phyloP scores from a whole-genome alignment of 1,140 invertebrate genomes.

The Lordiphosa collinella region DNA sequence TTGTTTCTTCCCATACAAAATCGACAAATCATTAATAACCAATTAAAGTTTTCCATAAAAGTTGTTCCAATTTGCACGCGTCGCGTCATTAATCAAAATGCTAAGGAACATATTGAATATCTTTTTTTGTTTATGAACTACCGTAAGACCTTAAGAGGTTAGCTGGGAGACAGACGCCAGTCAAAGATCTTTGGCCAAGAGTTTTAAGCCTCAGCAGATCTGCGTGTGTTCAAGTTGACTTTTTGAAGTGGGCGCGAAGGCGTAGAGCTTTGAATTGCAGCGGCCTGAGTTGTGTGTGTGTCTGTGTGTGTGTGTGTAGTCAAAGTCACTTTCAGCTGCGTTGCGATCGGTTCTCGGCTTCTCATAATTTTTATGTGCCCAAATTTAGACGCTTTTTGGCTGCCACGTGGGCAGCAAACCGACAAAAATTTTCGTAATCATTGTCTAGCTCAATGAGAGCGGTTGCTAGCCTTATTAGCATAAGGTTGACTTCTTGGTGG shows the following conservation, averaged over 20 bases:
- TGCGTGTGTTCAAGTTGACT: constrained; percentile 50
- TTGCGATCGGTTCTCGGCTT: constrained; percentile 46
- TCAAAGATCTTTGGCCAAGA: constrained; percentile 54
- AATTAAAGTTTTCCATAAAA: constrained; percentile 67
- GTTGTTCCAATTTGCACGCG: constrained; percentile 69
- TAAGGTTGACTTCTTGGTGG: constrained; percentile 51
- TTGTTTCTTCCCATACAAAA: constrained; percentile 29
- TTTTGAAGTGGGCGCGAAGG: constrained; percentile 60
- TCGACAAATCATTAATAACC: constrained; percentile 67
- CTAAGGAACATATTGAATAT: constrained; percentile 23
- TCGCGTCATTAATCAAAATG: constrained; percentile 66
- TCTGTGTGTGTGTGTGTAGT: constrained; percentile 48
- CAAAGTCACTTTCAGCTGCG: constrained; percentile 76
- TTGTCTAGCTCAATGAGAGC: constrained; percentile 28
- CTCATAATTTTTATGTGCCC: constrained; percentile 69
- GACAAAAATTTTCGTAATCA: constrained; percentile 56
- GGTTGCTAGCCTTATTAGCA: constrained; percentile 59
- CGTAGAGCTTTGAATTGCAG: constrained; percentile 46
- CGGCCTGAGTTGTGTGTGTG: constrained; percentile 24
- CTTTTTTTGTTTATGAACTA: constrained; percentile 42
- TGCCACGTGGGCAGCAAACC: constrained; percentile 47
- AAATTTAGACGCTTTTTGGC: constrained; percentile 62
- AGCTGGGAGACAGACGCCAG: constrained; percentile 46
- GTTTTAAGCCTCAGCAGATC: constrained; percentile 28
- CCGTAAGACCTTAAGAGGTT: constrained; percentile 47